Evolutionary conservation across 2,888 invertebrate species (phyloP), one percentile per base, ranked within the genome.

Genomic region (Loripinus fragilis): DNA sequence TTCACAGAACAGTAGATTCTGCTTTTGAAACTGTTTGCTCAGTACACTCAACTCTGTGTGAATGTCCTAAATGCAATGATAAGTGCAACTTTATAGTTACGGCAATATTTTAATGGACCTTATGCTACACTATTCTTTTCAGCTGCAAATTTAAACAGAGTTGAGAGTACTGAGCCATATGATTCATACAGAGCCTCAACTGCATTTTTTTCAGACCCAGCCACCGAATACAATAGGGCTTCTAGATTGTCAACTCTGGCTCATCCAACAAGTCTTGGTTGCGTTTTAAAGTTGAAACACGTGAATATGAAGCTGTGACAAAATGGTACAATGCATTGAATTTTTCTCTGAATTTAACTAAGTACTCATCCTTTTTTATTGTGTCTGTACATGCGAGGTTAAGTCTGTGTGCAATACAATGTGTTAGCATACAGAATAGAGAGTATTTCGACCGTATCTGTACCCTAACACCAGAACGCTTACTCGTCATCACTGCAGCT

Each of bases 201-300:
- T 23, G 86, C 83, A 70, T 72, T 68, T 48, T n/a, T n/a, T 60
- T 71, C 15, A 83, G 45, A 0, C 81, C 81, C 17, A 83, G 60
- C 85, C 85, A 86, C 10, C 79, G 60, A 17, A 85, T 73, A 5
- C 75, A 76, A 71, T 77, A 71, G 7, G 83, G 79, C 48, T 83
- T 78, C 70, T n/a, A n/a, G n/a, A n/a, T n/a, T n/a, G n/a, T n/a
- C n/a, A n/a, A n/a, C n/a, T n/a, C n/a, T n/a, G 83, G 78, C 45
- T 83, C 83, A 15, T 83, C 70, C 25, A 85, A 33, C 2, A 86
- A 10, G 20, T 69, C 35, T 42, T 85, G 83, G 0, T 80, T 74
- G 2, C 80, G 50, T 41, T 83, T 78, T 17, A 85, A 35, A 8
- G 74, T 52, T 20, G 38, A 28, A 52, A 79, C 78, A n/a, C 81